Conservation (phyloP, 2,113 vertebrate species). For the Microcebus jonahi region DNA sequence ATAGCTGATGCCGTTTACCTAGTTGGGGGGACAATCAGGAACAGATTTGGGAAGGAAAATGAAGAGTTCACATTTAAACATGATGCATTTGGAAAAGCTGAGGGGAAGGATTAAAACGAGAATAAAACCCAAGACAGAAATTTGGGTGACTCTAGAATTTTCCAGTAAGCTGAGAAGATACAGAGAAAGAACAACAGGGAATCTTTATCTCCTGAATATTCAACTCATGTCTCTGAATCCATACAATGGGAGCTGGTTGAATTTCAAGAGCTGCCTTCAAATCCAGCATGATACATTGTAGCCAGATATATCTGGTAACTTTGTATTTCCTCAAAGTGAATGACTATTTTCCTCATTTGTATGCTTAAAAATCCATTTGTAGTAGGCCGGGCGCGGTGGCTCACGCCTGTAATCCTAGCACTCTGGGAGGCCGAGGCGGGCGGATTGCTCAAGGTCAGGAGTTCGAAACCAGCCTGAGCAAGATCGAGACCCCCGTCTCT, state of each 20-base stretch:
- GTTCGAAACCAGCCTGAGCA: too few relatives aligned
- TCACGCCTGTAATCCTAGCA: too few relatives aligned
- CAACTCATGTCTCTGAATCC: not conserved
- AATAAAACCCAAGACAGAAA: conserved; percentile 3
- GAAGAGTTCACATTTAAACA: not conserved
- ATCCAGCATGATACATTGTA: not conserved
- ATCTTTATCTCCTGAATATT: not conserved
- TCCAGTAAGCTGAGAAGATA: not conserved
- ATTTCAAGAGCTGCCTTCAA: not conserved
- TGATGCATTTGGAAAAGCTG: not conserved
- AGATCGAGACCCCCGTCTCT: too few relatives aligned
- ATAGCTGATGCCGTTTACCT: not conserved
- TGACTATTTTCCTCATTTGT: not conserved
- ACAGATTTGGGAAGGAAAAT: not conserved
- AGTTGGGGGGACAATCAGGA: not conserved
- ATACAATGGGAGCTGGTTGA: not conserved
- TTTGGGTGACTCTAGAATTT: not conserved
- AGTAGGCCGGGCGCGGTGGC: too few relatives aligned
- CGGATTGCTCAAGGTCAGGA: too few relatives aligned
- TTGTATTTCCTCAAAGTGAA: not conserved
- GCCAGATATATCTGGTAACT: not conserved
- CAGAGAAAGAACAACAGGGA: not conserved
- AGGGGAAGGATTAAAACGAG: not conserved
- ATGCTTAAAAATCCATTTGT: not conserved
- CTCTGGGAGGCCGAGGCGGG: too few relatives aligned